Conservation (phyloP, 2,797 vertebrate genomes). For the Halcyon badia region DNA sequence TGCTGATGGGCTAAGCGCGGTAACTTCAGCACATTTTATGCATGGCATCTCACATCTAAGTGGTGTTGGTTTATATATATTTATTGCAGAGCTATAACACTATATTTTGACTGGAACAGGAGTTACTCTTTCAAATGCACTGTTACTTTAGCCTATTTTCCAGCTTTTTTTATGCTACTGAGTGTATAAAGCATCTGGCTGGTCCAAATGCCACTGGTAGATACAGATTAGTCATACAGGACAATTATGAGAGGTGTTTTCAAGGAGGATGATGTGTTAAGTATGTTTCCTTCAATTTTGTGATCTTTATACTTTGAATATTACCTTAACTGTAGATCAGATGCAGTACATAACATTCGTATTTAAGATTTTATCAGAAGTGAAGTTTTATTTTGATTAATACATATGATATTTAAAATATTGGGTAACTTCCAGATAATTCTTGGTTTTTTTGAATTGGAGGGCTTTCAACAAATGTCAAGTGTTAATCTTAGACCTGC, state of each 20-base stretch:
- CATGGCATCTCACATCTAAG: background rate
- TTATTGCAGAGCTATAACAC: background rate
- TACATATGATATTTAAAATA: slow-evolving; percentile 35
- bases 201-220: background rate
- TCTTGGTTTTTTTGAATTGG: slow-evolving; percentile 30
- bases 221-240: background rate
- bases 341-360: background rate
- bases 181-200: background rate
- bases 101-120: background rate
- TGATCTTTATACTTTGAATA: background rate
- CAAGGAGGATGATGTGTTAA: background rate
- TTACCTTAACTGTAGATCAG: background rate
- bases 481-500: slow-evolving; percentile 59
- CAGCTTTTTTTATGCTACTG: background rate
- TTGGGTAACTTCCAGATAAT: slow-evolving; percentile 36
- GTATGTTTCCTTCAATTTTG: background rate
- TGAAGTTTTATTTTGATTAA: slow-evolving; percentile 40
- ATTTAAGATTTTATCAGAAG: background rate
- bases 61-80: background rate
- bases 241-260: background rate
- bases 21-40: background rate
- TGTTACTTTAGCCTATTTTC: background rate
- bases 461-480: slow-evolving; percentile 69
- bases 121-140: background rate
- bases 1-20: background rate